Conservation (phyloP, 2,888 invertebrate genomes). For the Empis livida region DNA sequence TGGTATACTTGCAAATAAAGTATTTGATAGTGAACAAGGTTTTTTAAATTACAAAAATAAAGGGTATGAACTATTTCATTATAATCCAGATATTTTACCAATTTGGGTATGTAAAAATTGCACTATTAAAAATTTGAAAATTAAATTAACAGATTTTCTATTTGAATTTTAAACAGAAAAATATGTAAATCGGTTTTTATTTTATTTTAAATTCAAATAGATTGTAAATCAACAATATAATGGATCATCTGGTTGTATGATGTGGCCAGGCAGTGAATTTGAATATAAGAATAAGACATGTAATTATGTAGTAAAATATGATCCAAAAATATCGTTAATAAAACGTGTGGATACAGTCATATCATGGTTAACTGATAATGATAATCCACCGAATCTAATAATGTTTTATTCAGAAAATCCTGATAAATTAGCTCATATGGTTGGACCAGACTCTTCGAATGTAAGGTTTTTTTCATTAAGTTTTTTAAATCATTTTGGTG, state of each 20-base stretch:
- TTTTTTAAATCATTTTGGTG: not conserved
- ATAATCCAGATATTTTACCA: conserved; percentile 40
- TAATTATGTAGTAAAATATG: conserved; percentile 36
- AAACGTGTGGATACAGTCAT: conserved; percentile 41
- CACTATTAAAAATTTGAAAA: no score
- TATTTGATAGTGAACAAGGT: conserved; percentile 39
- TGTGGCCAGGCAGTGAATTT: conserved; percentile 55
- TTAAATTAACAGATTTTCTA: not conserved
- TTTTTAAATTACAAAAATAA: conserved; percentile 21
- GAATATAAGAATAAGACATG: conserved; percentile 39
- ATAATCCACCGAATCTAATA: conserved; percentile 52
- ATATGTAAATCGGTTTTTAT: no score
- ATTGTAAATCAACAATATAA: conserved; percentile 42
- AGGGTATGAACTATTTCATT: conserved; percentile 41
- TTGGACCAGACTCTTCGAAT: conserved; percentile 34
- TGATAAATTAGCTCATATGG: conserved; percentile 47
- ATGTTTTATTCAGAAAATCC: conserved; percentile 59
- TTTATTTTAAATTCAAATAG: conserved; percentile 30
- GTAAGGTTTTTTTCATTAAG: conserved; percentile 3
- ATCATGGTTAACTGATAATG: conserved; percentile 42
- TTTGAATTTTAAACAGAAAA: no score
- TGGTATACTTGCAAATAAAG: conserved; percentile 50
- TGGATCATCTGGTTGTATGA: conserved; percentile 49
- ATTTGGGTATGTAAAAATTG: conserved; percentile 40
- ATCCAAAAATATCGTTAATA: conserved; percentile 36